These are phyloP conservation scores for Microtus agrestis DNA, from an alignment of 2,797 vertebrate species.

Conservation along the genomic window DNA sequence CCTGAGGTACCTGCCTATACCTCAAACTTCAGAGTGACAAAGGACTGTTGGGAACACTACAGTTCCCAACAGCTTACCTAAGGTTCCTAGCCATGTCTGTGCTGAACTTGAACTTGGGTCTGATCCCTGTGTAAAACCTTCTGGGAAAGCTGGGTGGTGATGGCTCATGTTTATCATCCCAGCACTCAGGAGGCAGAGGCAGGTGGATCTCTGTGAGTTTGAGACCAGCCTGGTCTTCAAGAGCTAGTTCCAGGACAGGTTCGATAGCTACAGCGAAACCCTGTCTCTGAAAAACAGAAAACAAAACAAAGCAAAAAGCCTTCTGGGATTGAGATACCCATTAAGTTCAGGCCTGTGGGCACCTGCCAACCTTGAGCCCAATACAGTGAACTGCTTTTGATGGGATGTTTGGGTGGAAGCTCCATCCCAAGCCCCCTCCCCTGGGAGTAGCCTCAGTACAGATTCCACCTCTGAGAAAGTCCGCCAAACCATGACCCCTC, in stretches of 20 bases:
- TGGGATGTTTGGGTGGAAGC: neutral
- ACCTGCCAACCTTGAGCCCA: neutral
- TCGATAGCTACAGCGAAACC: too few relatives aligned
- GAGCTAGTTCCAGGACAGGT: too few relatives aligned
- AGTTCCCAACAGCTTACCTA: neutral
- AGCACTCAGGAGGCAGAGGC: too few relatives aligned
- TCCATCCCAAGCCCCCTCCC: too few relatives aligned
- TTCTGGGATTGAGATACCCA: neutral
- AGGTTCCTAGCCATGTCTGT: neutral
- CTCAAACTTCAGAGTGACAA: neutral
- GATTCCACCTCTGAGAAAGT: too few relatives aligned
- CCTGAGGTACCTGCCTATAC: neutral
- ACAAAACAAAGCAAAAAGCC: neutral
- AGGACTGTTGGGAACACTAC: neutral
- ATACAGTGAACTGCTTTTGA: neutral
- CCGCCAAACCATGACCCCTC: too few relatives aligned
- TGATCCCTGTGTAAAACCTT: rapidly evolving
- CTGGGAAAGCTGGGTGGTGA: neutral
- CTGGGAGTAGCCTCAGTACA: too few relatives aligned
- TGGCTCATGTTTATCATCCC: too few relatives aligned
- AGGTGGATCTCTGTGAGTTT: too few relatives aligned
- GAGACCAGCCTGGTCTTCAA: too few relatives aligned
- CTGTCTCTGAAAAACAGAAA: too few relatives aligned
- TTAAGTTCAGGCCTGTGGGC: neutral
- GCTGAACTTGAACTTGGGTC: neutral